Base-by-base conservation (phyloP, 53 echinoderm and acorn worm genomes). In the Hippasteria phrygiana region DNA sequence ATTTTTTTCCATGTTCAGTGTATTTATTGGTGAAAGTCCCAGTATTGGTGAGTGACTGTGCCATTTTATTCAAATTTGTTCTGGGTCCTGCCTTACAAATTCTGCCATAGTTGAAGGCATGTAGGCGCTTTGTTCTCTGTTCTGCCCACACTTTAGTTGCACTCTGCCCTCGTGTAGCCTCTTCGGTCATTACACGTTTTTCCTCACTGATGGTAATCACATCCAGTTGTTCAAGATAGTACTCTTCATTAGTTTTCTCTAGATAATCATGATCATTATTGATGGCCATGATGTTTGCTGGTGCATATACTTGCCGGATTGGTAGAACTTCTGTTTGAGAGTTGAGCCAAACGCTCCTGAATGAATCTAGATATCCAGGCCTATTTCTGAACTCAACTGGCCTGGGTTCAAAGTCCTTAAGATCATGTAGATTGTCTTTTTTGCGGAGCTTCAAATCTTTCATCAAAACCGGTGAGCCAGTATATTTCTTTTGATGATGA, bases 191-290 rank as follows among this genome's bases (percentile, higher is more conserved):
- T 71, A 38, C 71, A 71, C 41, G 22, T 43, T 43, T 75, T 75
- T 75, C 75, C 45, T 75, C 48, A 45, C 29, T 75, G 16, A 75
- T 75, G 48, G 75, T 75, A 17, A 48, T 75, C 46, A 75, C 75
- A 50, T 48, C 48, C 16, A 75, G 13, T 7, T 48, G 4, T 10
- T 75, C 31, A 45, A 75, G 48, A 47, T 45, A 75, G 48, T 75
- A 75, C 48, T 75, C 75, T 50, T 46, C 50, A 46, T 43, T 24
- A 16, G 75, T 45, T 45, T 46, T 26, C 48, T 75, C 16, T 48
- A 75, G 48, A 48, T 75, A 75, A 32, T 75, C 75, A 75, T 48
- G 75, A 26, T 75, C 48, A 28, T 48, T 75, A 48, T 46, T 48
- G 12, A 75, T 48, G 48, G 75, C 50, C 29, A 45, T 46, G 48